Percentiles rank a stretch among this genome's conserved stretches.
Conservation (phyloP, 2,797 vertebrate species). For the Enteromius paludinosus region DNA sequence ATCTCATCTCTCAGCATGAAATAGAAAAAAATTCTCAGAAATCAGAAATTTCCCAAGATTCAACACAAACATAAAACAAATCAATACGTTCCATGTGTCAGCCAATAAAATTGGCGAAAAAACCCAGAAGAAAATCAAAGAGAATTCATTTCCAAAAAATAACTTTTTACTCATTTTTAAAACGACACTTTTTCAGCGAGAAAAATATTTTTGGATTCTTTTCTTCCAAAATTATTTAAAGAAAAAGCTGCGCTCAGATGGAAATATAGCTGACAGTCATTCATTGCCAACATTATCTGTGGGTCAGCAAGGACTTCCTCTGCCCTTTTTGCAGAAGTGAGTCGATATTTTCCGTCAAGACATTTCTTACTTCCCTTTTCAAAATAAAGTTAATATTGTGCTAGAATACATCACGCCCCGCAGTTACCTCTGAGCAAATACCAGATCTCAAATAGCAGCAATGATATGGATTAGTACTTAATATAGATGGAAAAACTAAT, state of each 20-base stretch:
- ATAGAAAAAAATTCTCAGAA: conserved; percentile 19
- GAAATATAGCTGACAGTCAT: conserved; percentile 17
- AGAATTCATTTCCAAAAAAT: neutral
- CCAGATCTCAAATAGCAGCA: neutral
- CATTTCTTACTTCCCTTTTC: conserved; percentile 60
- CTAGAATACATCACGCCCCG: conserved; percentile 42
- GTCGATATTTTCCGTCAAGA: conserved; percentile 63
- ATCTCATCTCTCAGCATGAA: neutral
- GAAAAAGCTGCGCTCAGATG: neutral
- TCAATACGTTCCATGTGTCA: neutral
- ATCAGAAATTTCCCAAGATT: neutral
- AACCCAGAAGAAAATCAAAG: neutral
- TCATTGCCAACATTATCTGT: neutral
- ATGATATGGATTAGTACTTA: neutral
- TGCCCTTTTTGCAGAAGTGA: conserved; percentile 61
- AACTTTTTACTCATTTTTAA: neutral
- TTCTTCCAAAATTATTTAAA: neutral
- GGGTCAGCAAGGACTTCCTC: conserved; percentile 41
- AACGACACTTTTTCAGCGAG: neutral
- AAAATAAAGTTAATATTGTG: conserved; percentile 59
- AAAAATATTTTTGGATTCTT: neutral
- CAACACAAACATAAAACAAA: neutral
- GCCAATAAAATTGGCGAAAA: neutral
- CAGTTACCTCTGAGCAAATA: conserved; percentile 24
- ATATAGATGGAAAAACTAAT: conserved; percentile 27